These are phyloP conservation scores for Coelopa frigida DNA, from an alignment of 1,140 invertebrate species.

Conservation along the genomic window DNA sequence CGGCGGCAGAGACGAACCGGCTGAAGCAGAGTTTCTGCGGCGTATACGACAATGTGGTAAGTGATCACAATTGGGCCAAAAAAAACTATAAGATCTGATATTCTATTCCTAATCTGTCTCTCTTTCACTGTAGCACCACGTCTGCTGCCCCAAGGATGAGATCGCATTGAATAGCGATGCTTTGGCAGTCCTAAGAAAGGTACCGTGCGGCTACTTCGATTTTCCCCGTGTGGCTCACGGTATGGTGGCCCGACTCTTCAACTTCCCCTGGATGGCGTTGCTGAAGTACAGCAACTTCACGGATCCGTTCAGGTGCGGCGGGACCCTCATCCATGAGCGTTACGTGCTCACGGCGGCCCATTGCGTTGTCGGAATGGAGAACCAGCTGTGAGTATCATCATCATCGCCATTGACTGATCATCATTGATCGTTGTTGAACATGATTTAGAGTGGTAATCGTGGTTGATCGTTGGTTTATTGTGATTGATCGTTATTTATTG, in stretches of 20 bases:
- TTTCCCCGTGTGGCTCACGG: slow-evolving; percentile 39
- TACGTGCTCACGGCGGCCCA: slow-evolving; percentile 60
- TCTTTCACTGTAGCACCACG: slow-evolving; percentile 20
- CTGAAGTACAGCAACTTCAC: slow-evolving; percentile 39
- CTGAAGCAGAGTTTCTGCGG: no score
- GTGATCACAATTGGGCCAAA: background rate
- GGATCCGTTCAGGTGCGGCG: slow-evolving; percentile 39
- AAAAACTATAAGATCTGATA: background rate
- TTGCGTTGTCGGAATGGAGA: no score
- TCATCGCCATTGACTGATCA: no score
- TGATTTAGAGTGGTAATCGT: no score
- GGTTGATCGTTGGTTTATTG: no score
- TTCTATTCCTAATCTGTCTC: background rate
- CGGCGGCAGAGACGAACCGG: no score
- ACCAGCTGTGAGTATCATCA: background rate
- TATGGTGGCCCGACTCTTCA: slow-evolving; percentile 42
- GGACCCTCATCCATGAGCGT: slow-evolving; percentile 45
- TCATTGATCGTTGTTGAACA: no score
- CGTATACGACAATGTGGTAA: no score
- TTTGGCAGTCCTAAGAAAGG: slow-evolving; percentile 23
- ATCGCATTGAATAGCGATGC: slow-evolving; percentile 33
- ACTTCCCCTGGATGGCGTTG: slow-evolving; percentile 51
- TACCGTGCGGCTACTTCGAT: slow-evolving; percentile 29
- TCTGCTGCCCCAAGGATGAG: slow-evolving; percentile 23
- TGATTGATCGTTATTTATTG: no score